These are phyloP conservation scores for Erythrocercus mccallii DNA, from an alignment of 2,113 vertebrate genomes.

Conservation along the genomic window DNA sequence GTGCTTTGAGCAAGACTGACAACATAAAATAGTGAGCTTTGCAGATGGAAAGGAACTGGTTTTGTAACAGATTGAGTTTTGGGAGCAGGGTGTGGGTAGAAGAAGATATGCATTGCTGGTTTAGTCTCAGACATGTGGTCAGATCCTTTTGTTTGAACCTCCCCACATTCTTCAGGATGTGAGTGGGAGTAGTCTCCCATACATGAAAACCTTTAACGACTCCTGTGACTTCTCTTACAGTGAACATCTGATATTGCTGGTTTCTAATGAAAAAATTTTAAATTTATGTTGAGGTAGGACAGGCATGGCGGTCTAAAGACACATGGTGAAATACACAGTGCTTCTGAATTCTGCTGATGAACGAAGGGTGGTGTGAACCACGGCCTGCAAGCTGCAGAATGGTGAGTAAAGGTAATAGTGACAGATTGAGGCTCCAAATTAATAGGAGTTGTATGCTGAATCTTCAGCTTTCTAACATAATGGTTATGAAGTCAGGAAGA, in stretches of 20 bases:
- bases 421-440: neutral
- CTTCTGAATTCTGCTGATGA: neutral
- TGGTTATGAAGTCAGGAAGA: neutral
- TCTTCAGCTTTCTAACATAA: neutral
- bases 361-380: neutral
- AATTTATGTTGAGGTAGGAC: neutral
- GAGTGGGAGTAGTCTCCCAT: slow-evolving; percentile 30
- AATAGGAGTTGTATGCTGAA: neutral
- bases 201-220: neutral
- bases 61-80: neutral
- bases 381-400: neutral
- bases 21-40: neutral
- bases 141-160: slow-evolving; percentile 36
- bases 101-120: neutral
- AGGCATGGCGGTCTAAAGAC: neutral
- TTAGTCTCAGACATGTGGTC: slow-evolving; percentile 22
- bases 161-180: slow-evolving; percentile 36
- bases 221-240: neutral
- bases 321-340: neutral
- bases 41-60: neutral
- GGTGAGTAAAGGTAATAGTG: neutral
- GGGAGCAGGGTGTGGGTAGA: neutral
- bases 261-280: slow-evolving; percentile 7
- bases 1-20: neutral
- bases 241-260: neutral